phyloP scores from a whole-genome alignment of 2,113 vertebrate genomes.

The Cyprichromis sp. region DNA sequence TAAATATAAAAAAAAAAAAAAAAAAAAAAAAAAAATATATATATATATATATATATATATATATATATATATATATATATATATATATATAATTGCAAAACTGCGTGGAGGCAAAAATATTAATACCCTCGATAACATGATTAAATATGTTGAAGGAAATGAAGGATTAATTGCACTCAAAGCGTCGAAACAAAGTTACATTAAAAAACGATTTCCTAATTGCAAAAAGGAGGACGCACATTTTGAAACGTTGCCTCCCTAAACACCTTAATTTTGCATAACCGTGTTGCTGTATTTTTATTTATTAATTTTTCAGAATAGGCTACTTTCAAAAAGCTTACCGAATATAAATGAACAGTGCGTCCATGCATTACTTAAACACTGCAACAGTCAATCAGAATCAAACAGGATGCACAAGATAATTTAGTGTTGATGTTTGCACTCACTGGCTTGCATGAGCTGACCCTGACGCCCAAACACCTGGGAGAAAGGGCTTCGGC shows the following conservation, averaged over 20 bases:
- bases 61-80: neutral
- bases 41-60: fast-evolving
- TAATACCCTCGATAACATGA: neutral
- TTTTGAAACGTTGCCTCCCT: neutral
- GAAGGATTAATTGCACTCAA: neutral
- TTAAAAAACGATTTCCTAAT: neutral
- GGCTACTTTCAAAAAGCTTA: neutral
- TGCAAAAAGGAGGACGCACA: neutral
- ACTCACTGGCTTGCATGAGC: conserved; percentile 80
- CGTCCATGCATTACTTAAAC: neutral
- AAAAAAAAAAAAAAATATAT: too few relatives aligned
- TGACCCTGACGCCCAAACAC: conserved; percentile 78
- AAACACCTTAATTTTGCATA: neutral
- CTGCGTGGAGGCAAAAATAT: neutral
- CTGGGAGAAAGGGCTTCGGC: conserved; percentile 72
- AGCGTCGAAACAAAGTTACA: neutral
- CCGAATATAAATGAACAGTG: neutral
- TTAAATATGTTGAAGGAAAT: neutral
- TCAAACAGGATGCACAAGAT: neutral
- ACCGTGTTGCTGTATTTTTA: neutral
- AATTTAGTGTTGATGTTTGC: neutral
- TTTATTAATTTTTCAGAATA: neutral
- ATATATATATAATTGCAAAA: neutral
- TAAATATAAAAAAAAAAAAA: too few relatives aligned
- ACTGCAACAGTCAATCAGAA: neutral